Evolutionary conservation across 2,797 vertebrate genomes (phyloP), one percentile per base, ranked within the genome.

Genomic region (Sebastes vulpes): DNA sequence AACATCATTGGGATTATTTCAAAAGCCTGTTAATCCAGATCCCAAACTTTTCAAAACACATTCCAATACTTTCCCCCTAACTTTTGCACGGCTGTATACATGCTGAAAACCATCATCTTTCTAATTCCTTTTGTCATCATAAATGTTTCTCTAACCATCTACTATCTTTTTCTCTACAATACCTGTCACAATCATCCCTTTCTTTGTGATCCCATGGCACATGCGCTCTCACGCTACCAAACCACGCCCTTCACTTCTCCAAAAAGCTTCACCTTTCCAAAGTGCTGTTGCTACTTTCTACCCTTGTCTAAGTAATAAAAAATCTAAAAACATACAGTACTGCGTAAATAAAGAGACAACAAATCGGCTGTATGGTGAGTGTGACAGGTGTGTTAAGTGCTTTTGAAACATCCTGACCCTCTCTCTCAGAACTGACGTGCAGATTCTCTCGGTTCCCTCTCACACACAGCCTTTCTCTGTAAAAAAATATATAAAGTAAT

Each of bases 291-390:
- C 89, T 93, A 89, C 90, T 88, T 86, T 86, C 83, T 76, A 86
- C 76, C 83, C 74, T 77, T 35, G 35, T 83, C 79, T 59, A 64
- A 70, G 65, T 6, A 50, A 72, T 56, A 32, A 83, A 65, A 32
- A 35, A 72, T 87, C 86, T 92, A 96, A 94, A 96, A 96, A 97
- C 96, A 97, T 98, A 98, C 97, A 99, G 98, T 98, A 99, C 97
- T 95, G 95, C 89, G 95, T 96, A 95, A 96, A 97, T 95, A 95
- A 96, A 95, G 76, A 97, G 94, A 97, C 94, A 96, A 95, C 94
- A 95, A 95, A 93, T 65, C 93, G 94, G 96, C 89, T 88, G 90
- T 93, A 72, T 92, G 95, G 92, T 95, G 96, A 96, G 96, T 96
- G 95, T 97, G 97, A 97, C 95, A 96, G 95, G 90, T 96, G 95